These are phyloP conservation scores for Drosophila malerkotliana DNA, from an alignment of 1,140 invertebrate genomes.

Conservation along the genomic window DNA sequence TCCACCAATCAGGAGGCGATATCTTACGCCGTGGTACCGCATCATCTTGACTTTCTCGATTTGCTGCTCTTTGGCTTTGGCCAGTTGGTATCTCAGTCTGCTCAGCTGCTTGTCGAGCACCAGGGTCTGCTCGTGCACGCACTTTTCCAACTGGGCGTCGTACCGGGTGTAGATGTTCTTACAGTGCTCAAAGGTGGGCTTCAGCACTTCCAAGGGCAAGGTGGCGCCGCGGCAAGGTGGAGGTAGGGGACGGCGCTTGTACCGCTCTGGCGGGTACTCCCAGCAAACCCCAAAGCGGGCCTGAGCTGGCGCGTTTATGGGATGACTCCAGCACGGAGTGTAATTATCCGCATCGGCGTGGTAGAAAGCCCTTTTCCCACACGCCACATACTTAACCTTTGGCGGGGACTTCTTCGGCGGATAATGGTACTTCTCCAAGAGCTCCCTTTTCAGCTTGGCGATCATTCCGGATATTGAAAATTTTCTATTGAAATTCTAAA, in stretches of 20 bases:
- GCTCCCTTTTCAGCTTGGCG: slow-evolving; percentile 32
- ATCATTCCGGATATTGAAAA: slow-evolving; percentile 23
- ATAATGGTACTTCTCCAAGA: slow-evolving; percentile 50
- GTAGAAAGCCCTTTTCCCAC: slow-evolving; percentile 31
- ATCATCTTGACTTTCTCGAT: slow-evolving; percentile 49
- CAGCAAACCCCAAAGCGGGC: slow-evolving; percentile 55
- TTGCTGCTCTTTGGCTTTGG: slow-evolving; percentile 31
- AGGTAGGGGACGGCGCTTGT: slow-evolving; percentile 43
- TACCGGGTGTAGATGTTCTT: slow-evolving; percentile 49
- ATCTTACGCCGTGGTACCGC: slow-evolving; percentile 60
- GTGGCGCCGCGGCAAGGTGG: slow-evolving; percentile 54
- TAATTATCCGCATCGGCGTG: neutral
- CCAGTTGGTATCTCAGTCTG: slow-evolving; percentile 20
- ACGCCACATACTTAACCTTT: slow-evolving; percentile 33
- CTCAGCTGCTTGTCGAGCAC: slow-evolving; percentile 29
- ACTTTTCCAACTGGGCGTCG: slow-evolving; percentile 57
- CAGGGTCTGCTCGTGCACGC: slow-evolving; percentile 62
- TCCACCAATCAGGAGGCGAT: slow-evolving; percentile 37
- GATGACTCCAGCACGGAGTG: slow-evolving; percentile 56
- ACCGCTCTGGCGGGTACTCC: slow-evolving; percentile 63
- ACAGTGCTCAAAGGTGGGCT: slow-evolving; percentile 48
- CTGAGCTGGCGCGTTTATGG: slow-evolving; percentile 10
- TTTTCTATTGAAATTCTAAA: slow-evolving; percentile 19
- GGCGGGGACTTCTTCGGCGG: slow-evolving; percentile 26
- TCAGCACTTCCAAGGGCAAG: slow-evolving; percentile 21